phyloP scores from a whole-genome alignment of 2,888 invertebrate genomes.

The Ennomos quercinarius region DNA sequence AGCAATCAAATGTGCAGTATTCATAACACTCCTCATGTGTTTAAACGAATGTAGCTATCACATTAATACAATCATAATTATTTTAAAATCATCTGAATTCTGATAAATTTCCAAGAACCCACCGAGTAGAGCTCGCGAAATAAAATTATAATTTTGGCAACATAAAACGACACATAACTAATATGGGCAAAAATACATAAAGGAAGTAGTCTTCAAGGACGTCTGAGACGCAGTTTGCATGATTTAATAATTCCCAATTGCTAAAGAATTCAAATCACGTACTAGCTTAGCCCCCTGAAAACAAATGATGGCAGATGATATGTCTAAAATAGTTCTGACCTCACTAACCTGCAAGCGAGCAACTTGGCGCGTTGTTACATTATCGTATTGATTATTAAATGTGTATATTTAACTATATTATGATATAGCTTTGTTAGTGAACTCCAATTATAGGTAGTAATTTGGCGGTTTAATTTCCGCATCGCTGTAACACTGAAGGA shows the following conservation, averaged over 20 bases:
- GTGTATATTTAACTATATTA: conserved; percentile 3
- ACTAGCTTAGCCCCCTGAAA: conserved; percentile 43
- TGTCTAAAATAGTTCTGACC: conserved; percentile 48
- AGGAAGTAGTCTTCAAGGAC: conserved; percentile 56
- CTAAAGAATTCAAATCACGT: conserved; percentile 51
- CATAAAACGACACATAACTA: too few species aligned
- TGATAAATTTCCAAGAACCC: too few species aligned
- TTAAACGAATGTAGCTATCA: too few species aligned
- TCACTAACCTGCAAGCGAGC: conserved; percentile 29
- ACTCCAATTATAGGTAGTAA: conserved; percentile 68
- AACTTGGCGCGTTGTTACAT: not conserved
- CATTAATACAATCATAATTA: too few species aligned
- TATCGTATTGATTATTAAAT: conserved; percentile 5
- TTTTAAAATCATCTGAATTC: too few species aligned
- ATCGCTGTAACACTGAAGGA: conserved; percentile 72
- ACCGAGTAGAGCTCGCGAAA: too few species aligned
- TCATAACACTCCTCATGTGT: not conserved
- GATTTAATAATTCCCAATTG: conserved; percentile 48
- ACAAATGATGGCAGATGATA: conserved; percentile 37
- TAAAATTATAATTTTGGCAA: too few species aligned
- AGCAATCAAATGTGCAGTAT: not conserved
- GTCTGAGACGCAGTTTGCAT: conserved; percentile 54
- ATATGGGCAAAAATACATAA: conserved; percentile 44
- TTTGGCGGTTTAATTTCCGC: conserved; percentile 76
- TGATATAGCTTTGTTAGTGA: conserved; percentile 45